Conservation (phyloP, 2,113 vertebrate genomes). For the Erpornis zantholeuca region DNA sequence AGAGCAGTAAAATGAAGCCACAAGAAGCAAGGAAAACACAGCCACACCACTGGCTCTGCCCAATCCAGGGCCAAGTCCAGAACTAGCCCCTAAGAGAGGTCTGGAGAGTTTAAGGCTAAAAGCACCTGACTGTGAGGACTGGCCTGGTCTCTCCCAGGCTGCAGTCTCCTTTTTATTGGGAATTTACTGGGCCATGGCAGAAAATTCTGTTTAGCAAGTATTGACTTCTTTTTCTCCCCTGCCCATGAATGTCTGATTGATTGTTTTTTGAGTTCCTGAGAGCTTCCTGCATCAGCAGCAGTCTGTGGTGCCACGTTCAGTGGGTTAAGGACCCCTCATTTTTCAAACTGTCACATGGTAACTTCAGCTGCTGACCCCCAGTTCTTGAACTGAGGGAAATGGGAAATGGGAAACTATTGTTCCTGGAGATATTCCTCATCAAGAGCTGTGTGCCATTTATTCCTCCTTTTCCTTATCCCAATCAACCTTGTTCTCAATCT, state of each 20-base stretch:
- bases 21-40: background rate
- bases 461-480: background rate
- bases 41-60: background rate
- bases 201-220: background rate
- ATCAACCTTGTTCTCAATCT: background rate
- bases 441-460: background rate
- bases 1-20: background rate
- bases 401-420: background rate
- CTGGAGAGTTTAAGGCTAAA: background rate
- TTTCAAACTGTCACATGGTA: background rate
- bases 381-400: background rate
- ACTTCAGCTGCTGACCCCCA: background rate
- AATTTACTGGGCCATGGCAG: background rate
- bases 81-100: background rate
- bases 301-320: background rate
- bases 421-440: background rate
- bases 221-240: background rate
- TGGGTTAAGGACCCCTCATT: background rate
- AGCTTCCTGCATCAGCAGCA: background rate
- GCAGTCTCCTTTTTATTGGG: background rate
- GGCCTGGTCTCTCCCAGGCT: background rate
- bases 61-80: rapidly evolving
- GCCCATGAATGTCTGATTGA: background rate
- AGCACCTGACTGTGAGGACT: background rate
- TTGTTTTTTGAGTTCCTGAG: background rate